Evolutionary conservation across 1,140 invertebrate genomes (phyloP).

Genomic region (Cephus cinctus): DNA sequence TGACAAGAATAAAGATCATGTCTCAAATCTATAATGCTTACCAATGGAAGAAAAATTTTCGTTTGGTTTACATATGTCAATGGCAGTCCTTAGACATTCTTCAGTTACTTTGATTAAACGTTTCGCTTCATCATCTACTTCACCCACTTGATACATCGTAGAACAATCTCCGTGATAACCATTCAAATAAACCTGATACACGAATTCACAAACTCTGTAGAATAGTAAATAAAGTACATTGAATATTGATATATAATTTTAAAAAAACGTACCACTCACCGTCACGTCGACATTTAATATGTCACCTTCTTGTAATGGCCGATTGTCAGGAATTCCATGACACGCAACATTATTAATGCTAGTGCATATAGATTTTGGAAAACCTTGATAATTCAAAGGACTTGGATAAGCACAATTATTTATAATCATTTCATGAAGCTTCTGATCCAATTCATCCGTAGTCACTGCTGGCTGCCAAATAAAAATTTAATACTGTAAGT

Average conservation of each 20-base stretch:
- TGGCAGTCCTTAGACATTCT: conserved; percentile 72
- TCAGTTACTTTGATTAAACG: conserved; percentile 70
- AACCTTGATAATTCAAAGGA: conserved; percentile 81
- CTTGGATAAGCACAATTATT: conserved; percentile 84
- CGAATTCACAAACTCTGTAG: conserved; percentile 13
- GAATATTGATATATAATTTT: not conserved
- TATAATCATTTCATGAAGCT: conserved; percentile 72
- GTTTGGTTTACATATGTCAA: conserved; percentile 75
- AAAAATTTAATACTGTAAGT: not conserved
- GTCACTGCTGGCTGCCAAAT: conserved; percentile 74
- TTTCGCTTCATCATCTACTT: conserved; percentile 73
- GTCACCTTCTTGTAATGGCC: conserved; percentile 79
- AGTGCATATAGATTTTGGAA: conserved; percentile 93
- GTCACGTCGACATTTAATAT: conserved; percentile 92
- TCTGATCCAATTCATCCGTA: conserved; percentile 83
- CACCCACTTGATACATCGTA: conserved; percentile 79
- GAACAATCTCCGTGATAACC: conserved; percentile 94
- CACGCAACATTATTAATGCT: conserved; percentile 94
- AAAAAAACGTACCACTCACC: conserved; percentile 58
- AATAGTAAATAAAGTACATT: no score
- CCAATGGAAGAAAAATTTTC: conserved; percentile 76
- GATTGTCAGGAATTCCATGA: conserved; percentile 91
- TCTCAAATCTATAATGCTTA: conserved; percentile 26
- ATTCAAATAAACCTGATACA: conserved; percentile 74
- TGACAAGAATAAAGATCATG: conserved; percentile 3